Percentiles rank a stretch among this genome's conserved stretches.
These are phyloP conservation scores for Paramisgurnus dabryanus DNA, from an alignment of 2,113 vertebrate species.

Conservation along the genomic window DNA sequence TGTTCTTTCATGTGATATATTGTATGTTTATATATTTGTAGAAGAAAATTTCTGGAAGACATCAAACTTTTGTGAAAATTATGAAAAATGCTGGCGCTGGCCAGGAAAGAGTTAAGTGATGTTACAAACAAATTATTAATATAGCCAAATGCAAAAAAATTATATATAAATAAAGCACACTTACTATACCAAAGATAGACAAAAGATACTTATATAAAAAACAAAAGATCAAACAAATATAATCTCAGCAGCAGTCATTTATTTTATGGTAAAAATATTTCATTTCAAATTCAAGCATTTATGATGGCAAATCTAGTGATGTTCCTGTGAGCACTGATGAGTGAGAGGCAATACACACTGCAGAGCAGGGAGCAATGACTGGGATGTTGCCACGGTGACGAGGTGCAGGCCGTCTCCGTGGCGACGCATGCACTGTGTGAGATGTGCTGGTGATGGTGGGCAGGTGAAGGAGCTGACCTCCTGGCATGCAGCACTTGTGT, in stretches of 20 bases:
- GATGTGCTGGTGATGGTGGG: conserved; percentile 45
- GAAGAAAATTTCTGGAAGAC: too few relatives aligned
- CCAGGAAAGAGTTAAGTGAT: too few relatives aligned
- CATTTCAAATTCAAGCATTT: conserved; percentile 19
- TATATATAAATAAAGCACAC: neutral
- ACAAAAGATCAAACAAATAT: neutral
- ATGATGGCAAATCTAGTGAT: conserved; percentile 37
- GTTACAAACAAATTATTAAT: too few relatives aligned
- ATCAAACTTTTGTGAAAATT: too few relatives aligned
- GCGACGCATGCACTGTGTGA: conserved; percentile 40
- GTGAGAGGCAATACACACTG: conserved; percentile 42
- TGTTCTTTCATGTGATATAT: too few relatives aligned
- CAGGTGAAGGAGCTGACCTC: conserved; percentile 32
- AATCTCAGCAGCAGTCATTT: neutral
- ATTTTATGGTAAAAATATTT: neutral
- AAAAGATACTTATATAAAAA: neutral
- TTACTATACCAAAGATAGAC: conserved; percentile 7
- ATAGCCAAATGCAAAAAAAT: neutral
- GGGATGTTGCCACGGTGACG: conserved; percentile 36
- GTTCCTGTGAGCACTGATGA: conserved; percentile 27
- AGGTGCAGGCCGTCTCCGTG: conserved; percentile 22
- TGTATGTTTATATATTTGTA: too few relatives aligned
- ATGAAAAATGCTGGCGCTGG: too few relatives aligned
- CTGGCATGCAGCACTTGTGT: conserved; percentile 48
- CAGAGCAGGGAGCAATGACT: conserved; percentile 40